Percentiles rank a stretch among this genome's conserved stretches.
Conservation (phyloP, 2,797 vertebrate genomes). For the Lemur catta region DNA sequence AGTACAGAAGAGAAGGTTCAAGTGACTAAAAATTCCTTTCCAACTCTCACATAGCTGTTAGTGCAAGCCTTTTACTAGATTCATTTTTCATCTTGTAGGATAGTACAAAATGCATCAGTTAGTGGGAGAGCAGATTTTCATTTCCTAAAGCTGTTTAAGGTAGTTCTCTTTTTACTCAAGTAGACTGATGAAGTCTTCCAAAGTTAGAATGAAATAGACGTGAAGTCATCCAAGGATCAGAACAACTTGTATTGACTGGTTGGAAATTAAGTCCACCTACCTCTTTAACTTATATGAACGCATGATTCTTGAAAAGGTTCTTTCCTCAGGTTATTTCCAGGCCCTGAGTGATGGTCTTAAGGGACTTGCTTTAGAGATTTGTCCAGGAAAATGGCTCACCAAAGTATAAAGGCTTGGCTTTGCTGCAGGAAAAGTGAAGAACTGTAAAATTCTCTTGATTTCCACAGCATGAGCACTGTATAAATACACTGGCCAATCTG, state of each 20-base stretch:
- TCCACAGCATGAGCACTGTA: conserved; percentile 47
- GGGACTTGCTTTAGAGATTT: conserved; percentile 70
- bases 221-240: conserved; percentile 21
- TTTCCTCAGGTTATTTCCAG: conserved; percentile 54
- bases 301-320: conserved; percentile 37
- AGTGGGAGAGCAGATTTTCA: conserved; percentile 38
- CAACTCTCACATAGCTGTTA: neutral
- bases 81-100: conserved; percentile 16
- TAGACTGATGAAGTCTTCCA: neutral
- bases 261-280: conserved; percentile 42
- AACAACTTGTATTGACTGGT: conserved; percentile 34
- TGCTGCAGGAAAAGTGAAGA: conserved; percentile 57
- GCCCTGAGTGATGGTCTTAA: conserved; percentile 52
- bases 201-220: conserved; percentile 53
- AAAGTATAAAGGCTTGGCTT: conserved; percentile 66
- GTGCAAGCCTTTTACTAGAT: neutral
- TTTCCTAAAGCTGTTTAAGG: conserved; percentile 37
- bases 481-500: conserved; percentile 16
- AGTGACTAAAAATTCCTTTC: conserved; percentile 10
- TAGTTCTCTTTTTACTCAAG: conserved; percentile 35
- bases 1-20: conserved; percentile 36
- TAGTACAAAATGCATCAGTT: neutral
- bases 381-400: conserved; percentile 68
- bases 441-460: conserved; percentile 59
- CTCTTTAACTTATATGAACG: conserved; percentile 45